phyloP scores from a whole-genome alignment of 1,140 invertebrate genomes.

The Heliconius nattereri region DNA sequence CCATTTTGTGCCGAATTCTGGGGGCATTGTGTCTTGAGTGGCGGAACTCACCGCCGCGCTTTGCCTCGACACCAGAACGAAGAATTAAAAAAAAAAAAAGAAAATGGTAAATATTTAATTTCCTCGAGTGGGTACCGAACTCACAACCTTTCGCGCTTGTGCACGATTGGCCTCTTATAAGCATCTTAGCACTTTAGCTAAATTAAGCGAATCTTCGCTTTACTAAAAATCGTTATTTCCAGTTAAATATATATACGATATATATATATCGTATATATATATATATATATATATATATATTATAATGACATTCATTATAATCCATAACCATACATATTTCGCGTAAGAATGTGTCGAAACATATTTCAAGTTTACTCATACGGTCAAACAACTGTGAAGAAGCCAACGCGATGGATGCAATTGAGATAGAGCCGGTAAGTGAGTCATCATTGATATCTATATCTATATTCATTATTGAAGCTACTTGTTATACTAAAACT shows the following conservation, averaged over 20 bases:
- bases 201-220: not conserved
- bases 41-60: no score
- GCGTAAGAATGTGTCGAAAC: not conserved
- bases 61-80: no score
- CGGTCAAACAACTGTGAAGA: not conserved
- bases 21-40: no score
- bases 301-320: not conserved
- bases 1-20: no score
- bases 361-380: not conserved
- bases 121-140: no score
- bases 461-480: not conserved
- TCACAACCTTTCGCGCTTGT: no score
- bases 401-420: not conserved
- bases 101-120: no score
- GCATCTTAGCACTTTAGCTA: no score
- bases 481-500: not conserved
- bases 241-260: not conserved
- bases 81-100: no score
- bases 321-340: not conserved
- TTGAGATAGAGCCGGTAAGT: constrained; percentile 2
- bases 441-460: not conserved
- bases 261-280: no score
- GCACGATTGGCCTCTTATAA: no score
- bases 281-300: not conserved
- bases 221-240: not conserved